Base-by-base conservation (phyloP, 2,888 invertebrate genomes). In the Meteorus colon region DNA sequence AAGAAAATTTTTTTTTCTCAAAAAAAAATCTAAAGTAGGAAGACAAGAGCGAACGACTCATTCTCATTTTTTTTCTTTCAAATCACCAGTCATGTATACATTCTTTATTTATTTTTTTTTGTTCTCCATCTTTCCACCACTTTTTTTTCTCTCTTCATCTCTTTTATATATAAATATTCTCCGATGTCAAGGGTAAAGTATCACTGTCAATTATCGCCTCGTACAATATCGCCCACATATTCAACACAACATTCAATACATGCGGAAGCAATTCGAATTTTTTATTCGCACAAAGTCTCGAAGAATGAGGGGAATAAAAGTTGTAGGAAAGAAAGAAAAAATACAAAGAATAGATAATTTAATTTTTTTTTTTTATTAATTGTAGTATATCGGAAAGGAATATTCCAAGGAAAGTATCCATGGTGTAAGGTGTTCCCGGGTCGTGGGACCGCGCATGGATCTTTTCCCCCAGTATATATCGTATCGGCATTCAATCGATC, bases 401-500 rank as follows among this genome's bases (percentile, higher is more conserved):
- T 72, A 60, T 31, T 67, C 65, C 4, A 45, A 65, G 68, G 51
- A 73, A 76, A 75, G 63, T 55, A 55, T 55, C 19, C 55, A 12
- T 62, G 60, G 51, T 45, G 24, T 45, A 60, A 74, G 73, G 74
- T 77, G 73, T 77, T 77, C 48, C 59, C 66, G 62, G 77, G 74
- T 73, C 77, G 77, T 77, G 77, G 74, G 77, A 76, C 71, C 73
- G 41, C 27, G 68, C 37, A 70, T 77, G 75, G 65, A 75, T 67
- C 72, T 62, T 74, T 74, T 34, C 19, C 68, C 51, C 24, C 19
- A 31, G n/a, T 48, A 48, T 31, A 45, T 65, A 34, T 68, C 65
- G 59, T 70, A 77, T 77, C 74, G 63, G 60, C 29, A 65, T 69
- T 69, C 76, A 65, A 77, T 77, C 74, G 70, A 74, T 77, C 68